These are phyloP conservation scores for Hemiprocne comata DNA, from an alignment of 2,113 vertebrate genomes.

Conservation along the genomic window DNA sequence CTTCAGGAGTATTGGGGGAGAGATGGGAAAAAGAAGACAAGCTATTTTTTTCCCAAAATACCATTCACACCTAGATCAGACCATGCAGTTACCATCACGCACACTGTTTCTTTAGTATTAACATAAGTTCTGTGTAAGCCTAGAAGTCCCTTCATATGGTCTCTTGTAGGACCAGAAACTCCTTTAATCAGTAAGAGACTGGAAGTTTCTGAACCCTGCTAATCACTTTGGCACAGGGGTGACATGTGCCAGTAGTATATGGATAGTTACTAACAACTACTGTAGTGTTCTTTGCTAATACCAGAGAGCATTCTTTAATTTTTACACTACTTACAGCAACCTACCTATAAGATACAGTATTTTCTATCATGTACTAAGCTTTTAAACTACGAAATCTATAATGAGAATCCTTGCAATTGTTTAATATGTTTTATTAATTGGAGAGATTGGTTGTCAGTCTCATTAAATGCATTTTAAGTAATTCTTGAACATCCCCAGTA, in stretches of 20 bases:
- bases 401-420: background rate
- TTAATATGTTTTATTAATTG: background rate
- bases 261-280: background rate
- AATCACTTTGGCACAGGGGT: background rate
- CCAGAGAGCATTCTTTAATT: background rate
- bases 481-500: background rate
- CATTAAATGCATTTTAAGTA: background rate
- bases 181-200: background rate
- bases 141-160: background rate
- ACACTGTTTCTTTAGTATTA: background rate
- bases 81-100: background rate
- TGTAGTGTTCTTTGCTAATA: background rate
- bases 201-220: background rate
- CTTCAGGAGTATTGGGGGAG: background rate
- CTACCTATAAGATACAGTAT: rapidly evolving
- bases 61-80: background rate
- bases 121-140: background rate
- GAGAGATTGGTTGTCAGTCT: background rate
- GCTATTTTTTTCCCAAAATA: background rate
- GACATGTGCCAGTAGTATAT: rapidly evolving
- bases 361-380: background rate
- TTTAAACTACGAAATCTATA: background rate
- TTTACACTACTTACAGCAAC: background rate
- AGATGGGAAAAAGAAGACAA: background rate
- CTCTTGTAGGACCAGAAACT: background rate